A percentile compares a stretch with the other conserved stretches of the same genome.
phyloP scores from a whole-genome alignment of 2,797 vertebrate genomes.

The Intellagama lesueurii region DNA sequence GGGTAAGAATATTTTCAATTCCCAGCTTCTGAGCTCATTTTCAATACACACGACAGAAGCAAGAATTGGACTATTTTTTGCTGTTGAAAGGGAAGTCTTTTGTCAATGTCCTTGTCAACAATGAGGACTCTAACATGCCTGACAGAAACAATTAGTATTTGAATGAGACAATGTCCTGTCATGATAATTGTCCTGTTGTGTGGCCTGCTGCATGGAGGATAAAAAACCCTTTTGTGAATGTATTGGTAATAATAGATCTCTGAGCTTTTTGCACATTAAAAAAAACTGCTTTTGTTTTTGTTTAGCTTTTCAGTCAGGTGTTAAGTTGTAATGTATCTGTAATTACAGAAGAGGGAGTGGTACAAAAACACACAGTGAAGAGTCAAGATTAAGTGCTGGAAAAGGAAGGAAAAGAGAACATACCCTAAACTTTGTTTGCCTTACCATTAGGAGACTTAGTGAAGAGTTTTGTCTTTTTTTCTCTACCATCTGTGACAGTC shows the following conservation, averaged over 20 bases:
- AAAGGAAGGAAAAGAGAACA: background rate
- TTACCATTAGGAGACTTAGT: background rate
- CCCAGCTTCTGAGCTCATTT: constrained; percentile 51
- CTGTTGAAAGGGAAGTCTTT: constrained; percentile 32
- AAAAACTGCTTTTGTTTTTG: constrained; percentile 2
- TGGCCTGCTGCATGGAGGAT: background rate
- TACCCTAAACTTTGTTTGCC: background rate
- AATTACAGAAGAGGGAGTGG: background rate
- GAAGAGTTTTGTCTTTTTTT: background rate
- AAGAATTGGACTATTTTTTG: constrained; percentile 30
- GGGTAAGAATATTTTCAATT: constrained; percentile 64
- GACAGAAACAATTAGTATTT: constrained; percentile 28
- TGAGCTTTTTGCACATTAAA: constrained; percentile 36
- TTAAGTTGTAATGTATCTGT: constrained; percentile 53
- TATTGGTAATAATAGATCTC: constrained; percentile 44
- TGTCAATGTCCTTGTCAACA: constrained; percentile 23
- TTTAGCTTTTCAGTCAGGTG: constrained; percentile 36
- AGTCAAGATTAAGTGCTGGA: background rate
- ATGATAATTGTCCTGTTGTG: background rate
- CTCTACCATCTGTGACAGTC: background rate
- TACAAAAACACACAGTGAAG: background rate
- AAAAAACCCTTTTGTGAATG: constrained; percentile 33
- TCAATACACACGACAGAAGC: constrained; percentile 42
- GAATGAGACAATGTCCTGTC: background rate
- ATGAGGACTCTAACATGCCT: background rate